Evolutionary conservation across 2,113 vertebrate genomes (phyloP), one percentile per base, ranked within the genome.

Genomic region (Thomomys bottae): DNA sequence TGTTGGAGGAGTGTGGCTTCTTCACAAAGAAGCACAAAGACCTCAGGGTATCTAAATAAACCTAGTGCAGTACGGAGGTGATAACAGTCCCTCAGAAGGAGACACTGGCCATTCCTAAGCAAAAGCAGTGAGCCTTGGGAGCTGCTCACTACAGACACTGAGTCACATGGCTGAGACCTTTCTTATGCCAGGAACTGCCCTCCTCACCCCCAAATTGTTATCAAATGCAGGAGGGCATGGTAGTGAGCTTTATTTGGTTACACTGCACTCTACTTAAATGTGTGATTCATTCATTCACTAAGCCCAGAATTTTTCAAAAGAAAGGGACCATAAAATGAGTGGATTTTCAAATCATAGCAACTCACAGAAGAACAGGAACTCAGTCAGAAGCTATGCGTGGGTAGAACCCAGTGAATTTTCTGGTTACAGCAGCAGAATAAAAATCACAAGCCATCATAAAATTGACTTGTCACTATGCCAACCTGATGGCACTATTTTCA

Each of bases 11-110:
- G 5, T 72, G 11, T 36, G 34, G n/a, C 36, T 54, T 1, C 57
- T 24, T 17, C 49, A 3, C 23, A 36, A 3, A 20, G 24, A 24
- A 67, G 10, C 20, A 2, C 30, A 6, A 6, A 8, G 49, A 20
- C 11, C 32, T 12, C 45, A 14, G 34, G 8, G 17, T 12, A 9
- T 6, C 30, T 14, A 84, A 9, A 7, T 49, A 64, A 77, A 15
- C 26, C 32, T 11, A 40, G 0, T 2, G 2, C 8, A 61, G 20
- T 14, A n/a, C 38, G 59, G 8, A 32, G 17, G 28, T 1, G 0
- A 42, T 24, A 54, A 26, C 12, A 30, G 1, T 32, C 59, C 38
- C 34, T 18, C 3, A n/a, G 32, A 30, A 57, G 49, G 63, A 9
- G 0, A n/a, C n/a, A n/a, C 7, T 20, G 77, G 1, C 26, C 57